phyloP scores from a whole-genome alignment of 2,797 vertebrate species.

The Oceanodroma leucorhoa region DNA sequence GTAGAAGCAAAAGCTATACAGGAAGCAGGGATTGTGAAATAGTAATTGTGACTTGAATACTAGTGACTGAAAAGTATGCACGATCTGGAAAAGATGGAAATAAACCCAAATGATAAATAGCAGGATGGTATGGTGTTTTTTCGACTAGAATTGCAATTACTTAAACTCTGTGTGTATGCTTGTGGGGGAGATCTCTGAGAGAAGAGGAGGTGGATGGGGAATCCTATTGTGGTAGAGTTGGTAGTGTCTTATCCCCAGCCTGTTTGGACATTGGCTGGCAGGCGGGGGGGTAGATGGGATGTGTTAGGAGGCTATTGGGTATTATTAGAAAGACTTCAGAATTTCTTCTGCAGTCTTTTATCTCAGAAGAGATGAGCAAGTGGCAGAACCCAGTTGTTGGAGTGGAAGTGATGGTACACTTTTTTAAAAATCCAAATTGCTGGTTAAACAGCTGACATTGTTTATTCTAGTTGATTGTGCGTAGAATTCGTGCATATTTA shows the following conservation, averaged over 20 bases:
- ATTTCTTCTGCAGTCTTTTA: background rate
- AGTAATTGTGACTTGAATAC: background rate
- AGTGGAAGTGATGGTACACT: background rate
- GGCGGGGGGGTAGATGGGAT: background rate
- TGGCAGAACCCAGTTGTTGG: background rate
- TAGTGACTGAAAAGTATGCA: background rate
- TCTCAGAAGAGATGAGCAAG: background rate
- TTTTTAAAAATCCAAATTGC: background rate
- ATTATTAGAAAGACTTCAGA: background rate
- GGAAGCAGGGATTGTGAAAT: background rate
- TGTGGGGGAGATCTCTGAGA: background rate
- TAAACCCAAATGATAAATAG: background rate
- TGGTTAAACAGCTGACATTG: background rate
- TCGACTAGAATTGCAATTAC: background rate
- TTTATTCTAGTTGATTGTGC: background rate
- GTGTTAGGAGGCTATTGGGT: background rate
- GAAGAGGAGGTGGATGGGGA: background rate
- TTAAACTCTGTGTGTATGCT: background rate
- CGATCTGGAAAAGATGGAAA: background rate
- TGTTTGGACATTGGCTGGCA: fast-evolving
- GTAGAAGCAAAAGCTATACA: background rate
- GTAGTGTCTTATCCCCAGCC: background rate
- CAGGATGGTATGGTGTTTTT: background rate
- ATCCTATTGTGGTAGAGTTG: background rate
- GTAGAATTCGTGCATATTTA: background rate